Conservation (phyloP, 2,888 invertebrate genomes). For the Brenthis ino region DNA sequence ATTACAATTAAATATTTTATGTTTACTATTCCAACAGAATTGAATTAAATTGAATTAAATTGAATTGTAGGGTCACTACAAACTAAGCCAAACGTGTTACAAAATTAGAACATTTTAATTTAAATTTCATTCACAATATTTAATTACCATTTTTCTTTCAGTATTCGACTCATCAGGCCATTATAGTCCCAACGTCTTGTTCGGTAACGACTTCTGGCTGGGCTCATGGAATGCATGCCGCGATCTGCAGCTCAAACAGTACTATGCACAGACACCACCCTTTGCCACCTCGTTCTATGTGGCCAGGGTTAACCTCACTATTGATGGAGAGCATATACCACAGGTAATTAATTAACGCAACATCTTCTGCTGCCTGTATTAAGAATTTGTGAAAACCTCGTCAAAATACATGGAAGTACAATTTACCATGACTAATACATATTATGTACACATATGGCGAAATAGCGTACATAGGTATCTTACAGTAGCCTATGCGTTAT, state of each 20-base stretch:
- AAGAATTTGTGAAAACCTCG: too few relatives aligned
- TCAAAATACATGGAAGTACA: too few relatives aligned
- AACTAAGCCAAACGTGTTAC: too few relatives aligned
- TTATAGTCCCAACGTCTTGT: constrained; percentile 88
- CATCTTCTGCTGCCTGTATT: not conserved
- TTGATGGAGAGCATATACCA: constrained; percentile 78
- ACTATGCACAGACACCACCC: constrained; percentile 81
- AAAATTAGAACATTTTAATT: not conserved
- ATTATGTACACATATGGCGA: too few relatives aligned
- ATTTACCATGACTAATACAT: too few relatives aligned
- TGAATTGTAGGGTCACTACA: too few relatives aligned
- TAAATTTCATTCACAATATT: not conserved
- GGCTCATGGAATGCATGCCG: constrained; percentile 87
- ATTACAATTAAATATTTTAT: too few relatives aligned
- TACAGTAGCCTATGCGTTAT: too few relatives aligned
- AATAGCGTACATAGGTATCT: too few relatives aligned
- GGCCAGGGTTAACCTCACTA: constrained; percentile 80
- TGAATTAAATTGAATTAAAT: too few relatives aligned
- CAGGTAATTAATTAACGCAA: constrained; percentile 61
- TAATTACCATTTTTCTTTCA: constrained; percentile 57
- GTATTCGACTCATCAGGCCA: constrained; percentile 91
- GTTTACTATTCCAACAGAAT: too few relatives aligned
- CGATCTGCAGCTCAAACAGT: constrained; percentile 82
- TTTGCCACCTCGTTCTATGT: constrained; percentile 84
- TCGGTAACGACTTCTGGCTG: constrained; percentile 92